phyloP scores from a whole-genome alignment of 2,113 vertebrate genomes.

The Phoxinus phoxinus region DNA sequence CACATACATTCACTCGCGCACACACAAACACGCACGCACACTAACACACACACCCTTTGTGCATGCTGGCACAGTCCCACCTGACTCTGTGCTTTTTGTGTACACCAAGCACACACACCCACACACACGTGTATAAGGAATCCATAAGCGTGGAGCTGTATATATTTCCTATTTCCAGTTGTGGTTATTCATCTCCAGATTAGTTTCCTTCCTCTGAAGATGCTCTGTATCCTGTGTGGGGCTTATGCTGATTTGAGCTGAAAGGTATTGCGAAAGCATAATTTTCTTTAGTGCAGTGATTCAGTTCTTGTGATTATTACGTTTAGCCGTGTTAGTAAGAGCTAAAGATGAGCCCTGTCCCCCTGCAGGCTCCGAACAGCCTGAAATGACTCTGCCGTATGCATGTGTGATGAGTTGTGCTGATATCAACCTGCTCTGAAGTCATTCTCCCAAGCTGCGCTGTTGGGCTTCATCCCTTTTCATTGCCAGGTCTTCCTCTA shows the following conservation, averaged over 20 bases:
- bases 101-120: neutral
- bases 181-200: conserved; percentile 72
- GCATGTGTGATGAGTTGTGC: conserved; percentile 61
- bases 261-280: conserved; percentile 51
- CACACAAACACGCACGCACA: neutral
- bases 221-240: conserved; percentile 46
- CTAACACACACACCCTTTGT: neutral
- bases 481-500: conserved; percentile 60
- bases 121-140: neutral
- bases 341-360: conserved; percentile 50
- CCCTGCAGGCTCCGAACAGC: conserved; percentile 54
- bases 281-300: conserved; percentile 56
- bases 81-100: conserved; percentile 2
- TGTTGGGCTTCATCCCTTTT: conserved; percentile 61
- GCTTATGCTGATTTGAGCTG: conserved; percentile 54
- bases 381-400: conserved; percentile 22
- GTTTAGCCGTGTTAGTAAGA: conserved; percentile 57
- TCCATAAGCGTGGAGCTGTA: conserved; percentile 47
- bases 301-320: conserved; percentile 57
- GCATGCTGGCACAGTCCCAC: neutral
- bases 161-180: conserved; percentile 48
- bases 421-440: conserved; percentile 71
- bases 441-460: conserved; percentile 62
- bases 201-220: conserved; percentile 59
- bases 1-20: neutral